These are phyloP conservation scores for Bombus waltoni DNA, from an alignment of 1,140 invertebrate species.

Conservation along the genomic window DNA sequence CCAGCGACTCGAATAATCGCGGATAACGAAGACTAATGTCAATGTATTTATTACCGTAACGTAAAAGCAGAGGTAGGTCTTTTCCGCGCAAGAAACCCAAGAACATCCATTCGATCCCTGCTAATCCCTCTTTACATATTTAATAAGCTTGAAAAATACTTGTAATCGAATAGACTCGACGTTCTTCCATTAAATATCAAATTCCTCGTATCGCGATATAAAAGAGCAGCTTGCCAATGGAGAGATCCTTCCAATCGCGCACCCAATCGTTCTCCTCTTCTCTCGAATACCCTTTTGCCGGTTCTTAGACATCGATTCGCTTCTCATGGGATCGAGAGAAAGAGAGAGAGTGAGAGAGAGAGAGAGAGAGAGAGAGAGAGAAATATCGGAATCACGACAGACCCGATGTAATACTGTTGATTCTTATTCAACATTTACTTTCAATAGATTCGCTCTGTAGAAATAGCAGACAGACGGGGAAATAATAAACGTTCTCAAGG, in stretches of 20 bases:
- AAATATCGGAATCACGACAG: slow-evolving; percentile 24
- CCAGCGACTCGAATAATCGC: too few relatives aligned
- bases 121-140: background rate
- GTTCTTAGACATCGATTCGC: slow-evolving; percentile 40
- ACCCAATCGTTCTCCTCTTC: background rate
- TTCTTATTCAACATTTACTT: slow-evolving; percentile 36
- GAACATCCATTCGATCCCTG: background rate
- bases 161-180: background rate
- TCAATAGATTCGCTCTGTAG: background rate
- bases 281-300: background rate
- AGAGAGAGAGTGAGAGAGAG: background rate
- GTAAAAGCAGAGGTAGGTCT: background rate
- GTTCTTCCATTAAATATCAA: background rate
- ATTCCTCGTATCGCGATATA: background rate
- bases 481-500: slow-evolving; percentile 21
- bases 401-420: slow-evolving; percentile 7
- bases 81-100: background rate
- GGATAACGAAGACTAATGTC: too few relatives aligned
- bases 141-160: background rate
- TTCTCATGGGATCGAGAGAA: background rate
- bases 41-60: too few relatives aligned
- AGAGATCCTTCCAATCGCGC: background rate
- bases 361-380: background rate
- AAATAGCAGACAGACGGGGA: slow-evolving; percentile 11
- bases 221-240: slow-evolving; percentile 3